Percentiles rank a stretch among this genome's conserved stretches.
Conservation (phyloP, 2,113 vertebrate genomes). For the Sorex araneus region DNA sequence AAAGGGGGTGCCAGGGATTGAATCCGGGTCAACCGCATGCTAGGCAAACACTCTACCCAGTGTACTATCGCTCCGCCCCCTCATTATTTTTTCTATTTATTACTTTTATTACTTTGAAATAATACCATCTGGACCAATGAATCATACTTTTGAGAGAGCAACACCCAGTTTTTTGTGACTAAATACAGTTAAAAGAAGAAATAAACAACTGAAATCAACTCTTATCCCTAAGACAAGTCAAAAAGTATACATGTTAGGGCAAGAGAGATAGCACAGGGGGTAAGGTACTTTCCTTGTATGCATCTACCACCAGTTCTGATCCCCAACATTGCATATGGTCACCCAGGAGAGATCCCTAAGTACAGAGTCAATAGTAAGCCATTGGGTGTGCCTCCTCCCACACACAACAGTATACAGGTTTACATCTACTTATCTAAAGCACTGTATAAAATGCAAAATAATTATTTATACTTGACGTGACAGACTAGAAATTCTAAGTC, state of each 20-base stretch:
- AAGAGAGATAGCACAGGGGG: too few relatives aligned
- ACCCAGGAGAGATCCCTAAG: too few relatives aligned
- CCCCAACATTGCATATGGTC: too few relatives aligned
- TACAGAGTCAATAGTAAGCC: too few relatives aligned
- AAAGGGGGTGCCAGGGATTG: too few relatives aligned
- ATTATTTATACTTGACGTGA: conserved; percentile 1
- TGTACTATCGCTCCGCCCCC: too few relatives aligned
- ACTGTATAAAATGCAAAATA: conserved; percentile 10
- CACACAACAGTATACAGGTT: not conserved
- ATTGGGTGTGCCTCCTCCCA: too few relatives aligned
- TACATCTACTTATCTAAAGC: not conserved
- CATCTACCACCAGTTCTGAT: too few relatives aligned
- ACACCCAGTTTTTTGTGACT: not conserved
- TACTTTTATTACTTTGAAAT: conserved; percentile 39
- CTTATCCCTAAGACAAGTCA: not conserved
- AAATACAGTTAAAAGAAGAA: not conserved
- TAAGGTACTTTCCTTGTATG: too few relatives aligned
- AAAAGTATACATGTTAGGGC: too few relatives aligned
- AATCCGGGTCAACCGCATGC: too few relatives aligned
- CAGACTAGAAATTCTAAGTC: conserved; percentile 25
- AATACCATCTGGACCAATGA: not conserved
- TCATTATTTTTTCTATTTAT: conserved; percentile 23
- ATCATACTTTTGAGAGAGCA: conserved; percentile 9
- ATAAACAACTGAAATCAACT: conserved; percentile 40
- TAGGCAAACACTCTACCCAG: too few relatives aligned